Evolutionary conservation across 2,888 invertebrate species (phyloP).

Genomic region (Psylliodes chrysocephalus): DNA sequence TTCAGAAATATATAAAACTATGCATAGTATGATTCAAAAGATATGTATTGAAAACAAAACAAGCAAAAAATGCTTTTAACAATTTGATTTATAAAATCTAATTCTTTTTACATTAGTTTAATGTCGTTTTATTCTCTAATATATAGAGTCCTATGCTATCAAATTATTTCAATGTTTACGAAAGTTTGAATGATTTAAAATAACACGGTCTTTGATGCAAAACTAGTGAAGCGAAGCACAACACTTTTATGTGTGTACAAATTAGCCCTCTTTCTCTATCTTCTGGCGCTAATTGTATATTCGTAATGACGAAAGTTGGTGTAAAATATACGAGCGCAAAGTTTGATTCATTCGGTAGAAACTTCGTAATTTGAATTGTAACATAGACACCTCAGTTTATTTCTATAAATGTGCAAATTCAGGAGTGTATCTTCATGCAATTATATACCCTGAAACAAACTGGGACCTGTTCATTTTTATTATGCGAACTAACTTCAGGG

Average conservation of each 20-base stretch:
- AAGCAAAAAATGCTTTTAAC: too few species aligned
- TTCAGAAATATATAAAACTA: too few species aligned
- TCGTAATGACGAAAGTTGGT: constrained; percentile 57
- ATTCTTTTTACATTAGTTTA: too few species aligned
- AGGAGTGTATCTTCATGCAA: constrained; percentile 39
- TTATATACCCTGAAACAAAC: constrained; percentile 35
- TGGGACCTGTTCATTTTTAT: constrained; percentile 35
- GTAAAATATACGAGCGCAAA: constrained; percentile 58
- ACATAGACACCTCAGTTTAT: constrained; percentile 54
- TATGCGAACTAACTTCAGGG: constrained; percentile 30
- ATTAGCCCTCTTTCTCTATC: constrained; percentile 49
- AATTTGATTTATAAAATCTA: too few species aligned
- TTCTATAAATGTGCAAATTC: constrained; percentile 50
- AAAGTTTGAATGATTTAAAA: too few species aligned
- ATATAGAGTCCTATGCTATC: too few species aligned
- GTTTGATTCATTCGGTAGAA: constrained; percentile 57
- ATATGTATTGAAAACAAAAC: too few species aligned
- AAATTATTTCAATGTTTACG: too few species aligned
- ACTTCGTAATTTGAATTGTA: constrained; percentile 57
- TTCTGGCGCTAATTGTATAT: constrained; percentile 52
- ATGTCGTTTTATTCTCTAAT: too few species aligned
- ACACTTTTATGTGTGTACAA: constrained; percentile 15
- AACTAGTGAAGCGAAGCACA: too few species aligned
- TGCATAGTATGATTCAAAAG: too few species aligned
- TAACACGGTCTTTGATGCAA: too few species aligned